Conservation (phyloP, 2,113 vertebrate genomes). For the Delphinus delphis region DNA sequence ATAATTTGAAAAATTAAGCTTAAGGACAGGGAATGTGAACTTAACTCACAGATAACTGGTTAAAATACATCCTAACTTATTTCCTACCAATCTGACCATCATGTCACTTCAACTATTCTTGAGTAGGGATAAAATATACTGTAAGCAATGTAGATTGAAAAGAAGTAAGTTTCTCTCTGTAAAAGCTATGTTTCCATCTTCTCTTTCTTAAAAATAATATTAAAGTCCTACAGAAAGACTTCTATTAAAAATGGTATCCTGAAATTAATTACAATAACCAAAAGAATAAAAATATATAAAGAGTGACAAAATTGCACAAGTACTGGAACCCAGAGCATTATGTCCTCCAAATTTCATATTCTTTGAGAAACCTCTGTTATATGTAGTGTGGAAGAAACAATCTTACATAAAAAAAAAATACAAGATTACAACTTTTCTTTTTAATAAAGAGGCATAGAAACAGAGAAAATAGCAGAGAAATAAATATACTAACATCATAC, state of each 20-base stretch:
- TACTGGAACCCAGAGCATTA: neutral
- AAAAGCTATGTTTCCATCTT: neutral
- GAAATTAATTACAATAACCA: neutral
- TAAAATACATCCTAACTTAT: neutral
- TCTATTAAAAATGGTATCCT: neutral
- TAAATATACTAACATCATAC: neutral
- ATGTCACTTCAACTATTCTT: neutral
- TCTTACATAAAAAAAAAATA: neutral
- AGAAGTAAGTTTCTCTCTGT: neutral
- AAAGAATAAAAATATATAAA: neutral
- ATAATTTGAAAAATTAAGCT: neutral
- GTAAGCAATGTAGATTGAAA: neutral
- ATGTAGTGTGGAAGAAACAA: neutral
- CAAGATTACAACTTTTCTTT: neutral
- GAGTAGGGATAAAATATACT: neutral
- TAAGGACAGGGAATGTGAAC: neutral
- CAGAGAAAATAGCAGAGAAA: neutral
- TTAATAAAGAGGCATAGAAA: neutral
- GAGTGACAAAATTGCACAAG: neutral
- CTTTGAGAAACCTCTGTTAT: neutral
- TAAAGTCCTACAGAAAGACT: neutral
- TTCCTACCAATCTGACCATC: neutral
- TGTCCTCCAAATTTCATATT: neutral
- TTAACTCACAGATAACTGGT: neutral
- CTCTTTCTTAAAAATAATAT: neutral